A percentile compares a stretch with the other conserved stretches of the same genome.
Evolutionary conservation across 2,797 vertebrate genomes (phyloP).

Genomic region (Platalea minor): DNA sequence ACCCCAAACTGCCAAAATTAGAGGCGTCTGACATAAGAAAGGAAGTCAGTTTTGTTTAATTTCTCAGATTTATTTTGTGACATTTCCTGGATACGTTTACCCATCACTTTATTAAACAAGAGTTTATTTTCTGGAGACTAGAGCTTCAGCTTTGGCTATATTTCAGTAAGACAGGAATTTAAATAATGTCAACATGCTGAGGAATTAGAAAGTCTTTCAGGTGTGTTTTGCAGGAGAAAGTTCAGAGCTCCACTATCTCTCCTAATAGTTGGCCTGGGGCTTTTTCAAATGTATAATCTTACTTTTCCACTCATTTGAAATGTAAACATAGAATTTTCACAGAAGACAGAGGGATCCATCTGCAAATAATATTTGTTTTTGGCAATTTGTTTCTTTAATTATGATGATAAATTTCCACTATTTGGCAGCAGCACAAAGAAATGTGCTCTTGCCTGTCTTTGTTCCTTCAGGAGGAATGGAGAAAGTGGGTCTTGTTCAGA

Average conservation of each 20-base stretch:
- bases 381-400: slow-evolving; percentile 69
- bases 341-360: slow-evolving; percentile 23
- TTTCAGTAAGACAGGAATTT: slow-evolving; percentile 25
- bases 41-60: slow-evolving; percentile 51
- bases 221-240: slow-evolving; percentile 56
- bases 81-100: slow-evolving; percentile 48
- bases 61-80: slow-evolving; percentile 49
- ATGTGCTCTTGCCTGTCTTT: slow-evolving; percentile 34
- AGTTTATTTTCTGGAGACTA: slow-evolving; percentile 60
- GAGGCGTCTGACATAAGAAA: slow-evolving; percentile 7
- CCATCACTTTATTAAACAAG: slow-evolving; percentile 37
- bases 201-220: slow-evolving; percentile 34
- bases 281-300: slow-evolving; percentile 14
- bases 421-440: slow-evolving; percentile 62
- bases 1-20: slow-evolving; percentile 11
- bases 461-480: slow-evolving; percentile 13
- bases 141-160: slow-evolving; percentile 8
- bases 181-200: slow-evolving; percentile 22
- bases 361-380: slow-evolving; percentile 9
- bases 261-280: slow-evolving; percentile 46
- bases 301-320: slow-evolving; percentile 54
- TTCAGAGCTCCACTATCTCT: slow-evolving; percentile 52
- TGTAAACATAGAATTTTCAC: slow-evolving; percentile 48
- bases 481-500: slow-evolving; percentile 1
- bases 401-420: slow-evolving; percentile 57